Base-by-base conservation (phyloP, 2,113 vertebrate species). In the Phaethon lepturus region DNA sequence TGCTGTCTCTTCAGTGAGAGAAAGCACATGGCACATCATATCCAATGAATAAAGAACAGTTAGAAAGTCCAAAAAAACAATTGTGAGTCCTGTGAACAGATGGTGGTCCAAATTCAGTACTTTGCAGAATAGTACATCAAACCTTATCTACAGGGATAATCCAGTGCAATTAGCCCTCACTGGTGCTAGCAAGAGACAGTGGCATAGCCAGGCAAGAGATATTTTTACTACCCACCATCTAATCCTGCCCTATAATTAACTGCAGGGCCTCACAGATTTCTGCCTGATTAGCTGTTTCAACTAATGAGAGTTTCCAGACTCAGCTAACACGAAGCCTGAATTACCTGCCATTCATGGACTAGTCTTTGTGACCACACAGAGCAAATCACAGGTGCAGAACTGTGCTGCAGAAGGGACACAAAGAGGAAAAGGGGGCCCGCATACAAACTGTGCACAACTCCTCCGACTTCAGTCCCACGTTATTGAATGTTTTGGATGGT, bases 401-500 rank as follows among this genome's bases (percentile, higher is more conserved):
- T 28, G 40, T 7, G 35, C 73, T 58, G 92, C 60, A 74, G 47
- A 42, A 59, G 69, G 52, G 75, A 38, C 93, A 89, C 86, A 97
- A 73, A 83, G 62, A 95, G 75, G 49, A 47, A 25, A 49, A 78
- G 59, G 88, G 97, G 72, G 72, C 90, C 76, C 40, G 9, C 29
- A 3, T 28, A 40, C 60, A 77, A 83, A 45, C 64, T 12, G 9
- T 31, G 91, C 85, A 33, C 63, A 62, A 3, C 88, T 88, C 84
- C 69, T 38, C 63, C 0, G 0, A 20, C 91, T 80, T 73, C 68
- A 83, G 64, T 25, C 92, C 87, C 84, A 77, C 88, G 38, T 9
- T 13, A 84, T 33, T 93, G 88, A 95, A 62, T 96, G 87, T 73
- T 97, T 79, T 81, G 93, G 91, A 95, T 98, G 97, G 86, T 60